phyloP scores from a whole-genome alignment of 1,140 invertebrate genomes.

The Augochlora pura region DNA sequence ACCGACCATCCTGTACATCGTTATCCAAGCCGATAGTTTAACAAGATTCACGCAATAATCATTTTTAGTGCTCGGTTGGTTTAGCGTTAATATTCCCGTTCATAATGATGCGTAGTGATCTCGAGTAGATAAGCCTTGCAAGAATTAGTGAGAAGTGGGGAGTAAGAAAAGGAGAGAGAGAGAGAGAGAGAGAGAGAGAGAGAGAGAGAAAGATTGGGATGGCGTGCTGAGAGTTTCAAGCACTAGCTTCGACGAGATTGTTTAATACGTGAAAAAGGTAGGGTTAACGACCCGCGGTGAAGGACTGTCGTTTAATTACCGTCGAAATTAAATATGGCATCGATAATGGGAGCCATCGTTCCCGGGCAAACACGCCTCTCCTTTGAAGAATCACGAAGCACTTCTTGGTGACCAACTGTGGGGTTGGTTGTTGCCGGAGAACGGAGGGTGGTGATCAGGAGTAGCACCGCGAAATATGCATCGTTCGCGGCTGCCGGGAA shows the following conservation, averaged over 20 bases:
- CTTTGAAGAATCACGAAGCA: constrained; percentile 43
- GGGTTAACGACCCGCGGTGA: constrained; percentile 20
- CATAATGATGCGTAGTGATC: not conserved
- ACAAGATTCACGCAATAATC: too few species aligned
- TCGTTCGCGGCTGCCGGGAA: constrained; percentile 39
- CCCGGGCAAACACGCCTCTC: constrained; percentile 30
- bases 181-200: not conserved
- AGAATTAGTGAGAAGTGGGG: too few species aligned
- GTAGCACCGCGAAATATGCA: constrained; percentile 38
- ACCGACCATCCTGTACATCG: too few species aligned
- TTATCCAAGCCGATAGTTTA: too few species aligned
- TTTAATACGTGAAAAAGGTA: constrained; percentile 27
- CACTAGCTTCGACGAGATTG: not conserved
- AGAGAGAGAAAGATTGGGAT: not conserved
- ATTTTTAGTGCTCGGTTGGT: too few species aligned
- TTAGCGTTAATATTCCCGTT: too few species aligned
- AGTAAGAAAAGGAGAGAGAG: not conserved
- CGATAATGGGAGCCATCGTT: constrained; percentile 27
- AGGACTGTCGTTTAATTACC: constrained; percentile 34
- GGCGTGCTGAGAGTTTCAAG: not conserved
- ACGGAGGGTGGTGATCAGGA: not conserved
- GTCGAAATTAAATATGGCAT: constrained; percentile 43
- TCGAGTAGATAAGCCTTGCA: not conserved
- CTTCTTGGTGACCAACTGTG: not conserved
- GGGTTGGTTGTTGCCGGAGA: not conserved